These are phyloP conservation scores for Pandion haliaetus DNA, from an alignment of 2,113 vertebrate genomes.

Conservation along the genomic window DNA sequence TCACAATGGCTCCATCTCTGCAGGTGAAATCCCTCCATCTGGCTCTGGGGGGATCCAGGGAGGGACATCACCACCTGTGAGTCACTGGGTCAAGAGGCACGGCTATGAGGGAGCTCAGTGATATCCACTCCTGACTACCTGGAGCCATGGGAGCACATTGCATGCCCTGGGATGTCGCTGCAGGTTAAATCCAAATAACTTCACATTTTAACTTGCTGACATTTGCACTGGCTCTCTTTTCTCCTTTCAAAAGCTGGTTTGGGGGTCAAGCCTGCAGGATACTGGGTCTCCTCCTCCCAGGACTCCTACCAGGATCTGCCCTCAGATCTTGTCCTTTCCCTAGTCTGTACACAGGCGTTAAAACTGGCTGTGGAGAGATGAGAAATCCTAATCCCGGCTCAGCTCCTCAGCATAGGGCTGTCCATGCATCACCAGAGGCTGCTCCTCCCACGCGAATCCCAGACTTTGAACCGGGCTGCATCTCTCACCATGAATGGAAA, in stretches of 20 bases:
- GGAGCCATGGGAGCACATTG: background rate
- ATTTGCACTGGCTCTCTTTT: background rate
- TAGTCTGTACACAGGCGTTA: background rate
- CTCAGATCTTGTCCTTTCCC: background rate
- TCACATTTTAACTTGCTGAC: background rate
- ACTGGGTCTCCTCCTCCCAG: background rate
- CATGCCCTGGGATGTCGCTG: fast-evolving
- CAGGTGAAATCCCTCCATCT: background rate
- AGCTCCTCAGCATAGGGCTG: background rate
- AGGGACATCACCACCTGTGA: background rate
- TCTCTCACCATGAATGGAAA: background rate
- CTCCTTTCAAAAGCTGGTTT: background rate
- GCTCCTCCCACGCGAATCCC: background rate
- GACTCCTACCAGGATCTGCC: background rate
- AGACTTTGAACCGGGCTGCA: background rate
- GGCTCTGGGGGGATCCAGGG: background rate
- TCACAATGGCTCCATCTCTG: background rate
- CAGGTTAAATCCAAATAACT: background rate
- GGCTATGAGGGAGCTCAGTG: fast-evolving
- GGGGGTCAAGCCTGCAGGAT: background rate
- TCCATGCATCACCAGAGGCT: background rate
- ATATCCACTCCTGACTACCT: background rate
- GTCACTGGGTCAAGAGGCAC: background rate
- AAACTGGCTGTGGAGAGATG: background rate
- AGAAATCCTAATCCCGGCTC: background rate